Percentiles rank a stretch among this genome's conserved stretches.
These are phyloP conservation scores for Choristoneura rosaceana DNA, from an alignment of 2,888 invertebrate genomes.

Conservation along the genomic window DNA sequence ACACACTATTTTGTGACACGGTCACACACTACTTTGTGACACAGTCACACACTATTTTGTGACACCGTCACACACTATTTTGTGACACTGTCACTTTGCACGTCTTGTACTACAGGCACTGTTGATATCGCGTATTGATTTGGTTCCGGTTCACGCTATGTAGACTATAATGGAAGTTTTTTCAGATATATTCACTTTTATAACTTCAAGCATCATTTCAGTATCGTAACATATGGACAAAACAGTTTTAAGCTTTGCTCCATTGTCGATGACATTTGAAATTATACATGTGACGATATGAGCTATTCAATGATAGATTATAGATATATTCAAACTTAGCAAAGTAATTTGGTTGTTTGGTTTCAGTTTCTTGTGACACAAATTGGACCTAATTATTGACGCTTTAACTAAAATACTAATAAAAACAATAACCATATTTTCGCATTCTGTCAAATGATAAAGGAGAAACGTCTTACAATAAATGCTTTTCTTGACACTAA, in stretches of 20 bases:
- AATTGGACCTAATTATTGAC: not conserved
- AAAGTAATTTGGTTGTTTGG: not conserved
- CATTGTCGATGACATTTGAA: constrained; percentile 1
- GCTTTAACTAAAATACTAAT: not conserved
- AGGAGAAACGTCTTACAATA: too few relatives aligned
- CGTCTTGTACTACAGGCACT: not conserved
- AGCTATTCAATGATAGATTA: too few relatives aligned
- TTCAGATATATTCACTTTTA: not conserved
- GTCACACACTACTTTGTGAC: not conserved
- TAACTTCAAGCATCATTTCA: constrained; percentile 1
- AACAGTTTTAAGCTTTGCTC: not conserved
- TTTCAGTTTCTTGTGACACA: constrained; percentile 13
- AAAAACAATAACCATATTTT: not conserved
- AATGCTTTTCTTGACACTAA: too few relatives aligned
- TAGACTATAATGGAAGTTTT: not conserved
- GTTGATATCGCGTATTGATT: not conserved
- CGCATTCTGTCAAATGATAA: too few relatives aligned
- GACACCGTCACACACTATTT: not conserved
- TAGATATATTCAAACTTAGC: not conserved
- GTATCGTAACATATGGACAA: not conserved
- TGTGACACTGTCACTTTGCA: not conserved
- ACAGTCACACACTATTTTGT: not conserved
- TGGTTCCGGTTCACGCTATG: not conserved
- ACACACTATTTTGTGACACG: not conserved
- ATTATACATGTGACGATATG: not conserved